These are phyloP conservation scores for Subacronicta megacephala DNA, from an alignment of 2,888 invertebrate genomes.

Conservation along the genomic window DNA sequence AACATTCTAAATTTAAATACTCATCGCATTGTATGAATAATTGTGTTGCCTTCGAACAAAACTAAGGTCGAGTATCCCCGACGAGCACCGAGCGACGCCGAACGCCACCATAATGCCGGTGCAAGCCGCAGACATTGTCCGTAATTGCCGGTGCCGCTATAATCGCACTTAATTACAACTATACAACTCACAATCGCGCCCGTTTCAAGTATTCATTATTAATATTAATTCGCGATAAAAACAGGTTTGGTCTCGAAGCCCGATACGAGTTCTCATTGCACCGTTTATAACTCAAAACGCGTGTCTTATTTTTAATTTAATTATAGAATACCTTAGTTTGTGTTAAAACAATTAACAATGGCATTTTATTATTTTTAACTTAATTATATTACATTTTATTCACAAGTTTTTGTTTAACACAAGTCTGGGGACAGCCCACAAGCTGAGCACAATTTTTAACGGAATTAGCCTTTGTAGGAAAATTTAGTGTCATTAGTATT, in stretches of 20 bases:
- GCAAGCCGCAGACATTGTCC: constrained; percentile 76
- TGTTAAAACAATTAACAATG: constrained; percentile 55
- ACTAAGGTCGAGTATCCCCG: constrained; percentile 39
- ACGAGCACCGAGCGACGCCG: constrained; percentile 52
- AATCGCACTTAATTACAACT: constrained; percentile 86
- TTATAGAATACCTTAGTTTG: constrained; percentile 64
- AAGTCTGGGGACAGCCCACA: too few relatives aligned
- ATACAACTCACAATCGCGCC: constrained; percentile 83
- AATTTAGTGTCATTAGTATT: constrained; percentile 18
- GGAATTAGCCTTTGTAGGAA: constrained; percentile 27
- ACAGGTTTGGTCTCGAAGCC: constrained; percentile 76
- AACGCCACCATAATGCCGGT: constrained; percentile 58
- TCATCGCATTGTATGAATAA: constrained; percentile 30
- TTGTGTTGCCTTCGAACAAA: constrained; percentile 29
- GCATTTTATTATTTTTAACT: constrained; percentile 38
- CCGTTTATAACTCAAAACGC: constrained; percentile 63
- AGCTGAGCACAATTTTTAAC: constrained; percentile 9
- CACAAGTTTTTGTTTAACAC: constrained; percentile 33
- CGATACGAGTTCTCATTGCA: constrained; percentile 59
- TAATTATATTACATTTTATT: constrained; percentile 35
- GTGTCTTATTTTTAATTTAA: constrained; percentile 67
- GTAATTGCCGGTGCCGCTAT: constrained; percentile 82
- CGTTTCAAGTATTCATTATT: constrained; percentile 85
- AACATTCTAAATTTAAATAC: constrained; percentile 48
- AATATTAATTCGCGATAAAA: constrained; percentile 85